Base-by-base conservation (phyloP, 2,797 vertebrate species). In the Cossypha caffra region DNA sequence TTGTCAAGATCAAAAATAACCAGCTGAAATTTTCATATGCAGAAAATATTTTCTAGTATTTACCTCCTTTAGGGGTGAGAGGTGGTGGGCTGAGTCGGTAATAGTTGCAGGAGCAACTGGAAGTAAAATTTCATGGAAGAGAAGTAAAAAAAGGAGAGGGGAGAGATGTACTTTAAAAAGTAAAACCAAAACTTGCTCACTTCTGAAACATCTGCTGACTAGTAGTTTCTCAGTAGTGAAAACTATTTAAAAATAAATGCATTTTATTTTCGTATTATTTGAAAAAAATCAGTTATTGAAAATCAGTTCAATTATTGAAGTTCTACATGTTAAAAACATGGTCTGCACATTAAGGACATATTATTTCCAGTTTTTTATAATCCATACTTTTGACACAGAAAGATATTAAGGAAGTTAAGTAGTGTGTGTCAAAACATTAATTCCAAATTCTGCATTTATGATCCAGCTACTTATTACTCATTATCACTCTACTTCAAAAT, bases 21-120 rank as follows among this genome's bases (percentile, higher is more conserved):
- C 13, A 72, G 7, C 8, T 42, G 37, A 52, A 71, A 6, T 52
- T 82, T 57, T 51, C 23, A 67, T 21, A 68, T 24, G 15, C 23
- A 64, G 28, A 90, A 81, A 71, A 15, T 14, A 48, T 21, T 61
- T 61, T 20, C 12, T 31, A 15, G 10, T 40, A 31, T 47, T 38
- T 35, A 45, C 3, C 33, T 59, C 14, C 24, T 78, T 8, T 61
- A 31, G 15, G 3, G 2, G 13, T 59, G 37, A 77, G 42, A 40
- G 13, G 5, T 11, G 7, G 8, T 51, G 6, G 5, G 6, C 2
- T 66, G 23, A 73, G 4, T n/a, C 1, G 1, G 6, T 40, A 45
- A 59, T 1, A 35, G 12, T 12, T 1, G 2, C 17, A 59, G 35
- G 7, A 78, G 17, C 10, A 61, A 58, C 4, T 4, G 7, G 29